These are phyloP conservation scores for Anagrus nilaparvatae DNA, from an alignment of 1,140 invertebrate species.

Conservation along the genomic window DNA sequence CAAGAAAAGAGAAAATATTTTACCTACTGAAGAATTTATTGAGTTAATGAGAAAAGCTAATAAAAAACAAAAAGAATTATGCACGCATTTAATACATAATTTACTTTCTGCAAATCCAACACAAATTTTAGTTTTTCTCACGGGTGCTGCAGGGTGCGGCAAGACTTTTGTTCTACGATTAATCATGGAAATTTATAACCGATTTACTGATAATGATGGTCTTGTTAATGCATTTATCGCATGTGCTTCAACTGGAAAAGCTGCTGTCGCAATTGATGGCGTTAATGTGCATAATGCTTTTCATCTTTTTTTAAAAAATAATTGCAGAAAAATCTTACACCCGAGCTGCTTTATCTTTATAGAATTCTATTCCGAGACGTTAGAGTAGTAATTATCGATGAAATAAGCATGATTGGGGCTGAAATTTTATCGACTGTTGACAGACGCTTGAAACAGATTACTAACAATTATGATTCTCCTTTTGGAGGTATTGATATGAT, in stretches of 20 bases:
- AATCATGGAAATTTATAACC: conserved; percentile 23
- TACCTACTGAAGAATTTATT: conserved; percentile 7
- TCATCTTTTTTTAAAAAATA: conserved; percentile 10
- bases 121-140: conserved; percentile 25
- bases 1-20: conserved; percentile 14
- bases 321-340: conserved; percentile 18
- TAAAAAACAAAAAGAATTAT: conserved; percentile 26
- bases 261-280: conserved; percentile 26
- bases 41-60: conserved; percentile 15
- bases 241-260: conserved; percentile 31
- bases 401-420: conserved; percentile 29
- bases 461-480: conserved; percentile 13
- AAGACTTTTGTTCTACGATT: conserved; percentile 22
- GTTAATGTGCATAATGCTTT: conserved; percentile 26
- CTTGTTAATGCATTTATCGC: conserved; percentile 21
- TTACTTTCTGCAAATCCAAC: conserved; percentile 17
- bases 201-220: conserved; percentile 6
- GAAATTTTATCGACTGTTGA: conserved; percentile 19
- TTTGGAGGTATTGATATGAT: conserved; percentile 15
- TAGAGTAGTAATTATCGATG: conserved; percentile 29
- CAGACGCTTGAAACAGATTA: conserved; percentile 23
- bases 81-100: conserved; percentile 2
- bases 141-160: conserved; percentile 24
- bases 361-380: conserved; percentile 17
- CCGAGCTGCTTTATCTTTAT: no score